Base-by-base conservation (phyloP, 2,113 vertebrate species). In the Peromyscus polionotus region DNA sequence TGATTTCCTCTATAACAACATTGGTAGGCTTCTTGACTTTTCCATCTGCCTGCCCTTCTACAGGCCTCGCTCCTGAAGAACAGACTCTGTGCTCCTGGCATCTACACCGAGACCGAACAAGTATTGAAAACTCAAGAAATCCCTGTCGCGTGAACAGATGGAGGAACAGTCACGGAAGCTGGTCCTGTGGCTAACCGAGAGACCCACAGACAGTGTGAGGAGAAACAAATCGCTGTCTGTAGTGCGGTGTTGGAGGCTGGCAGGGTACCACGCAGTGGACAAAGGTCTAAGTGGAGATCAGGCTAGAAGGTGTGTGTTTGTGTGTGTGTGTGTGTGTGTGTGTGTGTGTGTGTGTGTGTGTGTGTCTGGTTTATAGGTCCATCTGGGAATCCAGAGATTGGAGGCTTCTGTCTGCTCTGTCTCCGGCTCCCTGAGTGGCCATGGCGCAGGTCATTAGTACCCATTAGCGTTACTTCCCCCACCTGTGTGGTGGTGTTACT, bases 211-310 rank as follows among this genome's bases (percentile, higher is more conserved):
- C 48, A 61, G 81, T 45, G 76, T 65, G 20, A 83, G 73, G 68
- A 45, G 67, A 97, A 96, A 93, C 67, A 90, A 93, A 86, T 39
- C 22, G 39, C 86, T 97, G 96, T 97, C 96, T 1, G 51, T 61
- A 91, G 96, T 96, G 51, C 88, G 83, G 61, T 12, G 72, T 36
- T 36, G 83, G 93, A 92, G 81, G 91, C 61, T 96, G 96, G 97
- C 97, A 96, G 91, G 80, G 72, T 95, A 97, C 97, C 97, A 98
- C 98, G 97, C 97, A 97, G 91, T 51, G 95, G 94, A 96, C 85
- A 96, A 86, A 94, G 91, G 59, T 59, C 86, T 92, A 54, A 80
- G 95, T 42, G 84, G 94, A 84, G 93, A 94, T 97, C 86, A 94
- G 51, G 63, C 92, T 97, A 67, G 85, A 91, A 90, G 91, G 81